Conservation (phyloP, 1,140 invertebrate genomes). For the Choristoneura fumiferana region DNA sequence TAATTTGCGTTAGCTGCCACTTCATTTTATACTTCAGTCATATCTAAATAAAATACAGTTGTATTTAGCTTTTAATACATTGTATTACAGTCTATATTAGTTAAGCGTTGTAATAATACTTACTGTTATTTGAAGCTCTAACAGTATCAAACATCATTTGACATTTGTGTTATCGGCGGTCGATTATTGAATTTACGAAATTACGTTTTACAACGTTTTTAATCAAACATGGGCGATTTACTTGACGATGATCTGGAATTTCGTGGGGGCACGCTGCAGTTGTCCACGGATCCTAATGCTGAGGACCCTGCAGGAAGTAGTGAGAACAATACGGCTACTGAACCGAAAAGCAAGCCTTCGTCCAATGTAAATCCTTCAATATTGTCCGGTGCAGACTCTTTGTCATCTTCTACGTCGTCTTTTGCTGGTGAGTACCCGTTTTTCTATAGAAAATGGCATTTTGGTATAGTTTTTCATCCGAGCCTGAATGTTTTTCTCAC, state of each 20-base stretch:
- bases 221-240: constrained; percentile 58
- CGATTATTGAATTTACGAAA: constrained; percentile 54
- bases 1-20: too few relatives aligned
- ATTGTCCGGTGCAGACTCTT: constrained; percentile 64
- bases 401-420: constrained; percentile 67
- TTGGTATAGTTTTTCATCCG: too few relatives aligned
- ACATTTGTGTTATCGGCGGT: constrained; percentile 44
- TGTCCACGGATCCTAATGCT: constrained; percentile 48
- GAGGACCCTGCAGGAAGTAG: constrained; percentile 40
- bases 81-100: neutral
- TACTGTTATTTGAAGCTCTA: constrained; percentile 22
- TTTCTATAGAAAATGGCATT: too few relatives aligned
- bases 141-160: constrained; percentile 8
- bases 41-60: too few relatives aligned
- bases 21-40: too few relatives aligned
- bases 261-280: constrained; percentile 66
- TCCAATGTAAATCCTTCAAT: constrained; percentile 56
- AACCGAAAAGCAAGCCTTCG: constrained; percentile 42
- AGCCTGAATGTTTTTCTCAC: too few relatives aligned
- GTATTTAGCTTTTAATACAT: too few relatives aligned
- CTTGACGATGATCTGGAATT: constrained; percentile 71
- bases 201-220: constrained; percentile 18
- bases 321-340: constrained; percentile 37
- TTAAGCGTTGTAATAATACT: neutral
- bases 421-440: constrained; percentile 53